Percentiles rank a stretch among this genome's conserved stretches.
These are phyloP conservation scores for Manduca sexta DNA, from an alignment of 1,140 invertebrate species.

Conservation along the genomic window DNA sequence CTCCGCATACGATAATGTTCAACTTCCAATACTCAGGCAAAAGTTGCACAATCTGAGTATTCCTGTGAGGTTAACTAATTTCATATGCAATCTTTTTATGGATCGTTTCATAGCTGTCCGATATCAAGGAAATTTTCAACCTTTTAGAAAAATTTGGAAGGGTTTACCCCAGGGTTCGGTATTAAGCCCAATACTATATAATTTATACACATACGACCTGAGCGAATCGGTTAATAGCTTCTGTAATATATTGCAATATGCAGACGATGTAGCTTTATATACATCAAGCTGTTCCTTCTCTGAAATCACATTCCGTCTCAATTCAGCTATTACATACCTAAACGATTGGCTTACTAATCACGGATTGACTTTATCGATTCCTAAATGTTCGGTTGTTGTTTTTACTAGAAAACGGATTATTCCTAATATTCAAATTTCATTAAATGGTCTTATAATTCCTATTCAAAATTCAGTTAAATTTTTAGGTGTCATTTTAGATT, in stretches of 20 bases:
- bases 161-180: slow-evolving; percentile 4
- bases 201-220: slow-evolving; percentile 14
- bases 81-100: slow-evolving; percentile 13
- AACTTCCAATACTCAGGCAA: slow-evolving; percentile 1
- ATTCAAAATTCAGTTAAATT: too few species aligned
- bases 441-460: too few species aligned
- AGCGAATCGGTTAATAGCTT: slow-evolving; percentile 1
- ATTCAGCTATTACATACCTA: neutral
- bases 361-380: neutral
- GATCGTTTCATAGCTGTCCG: neutral
- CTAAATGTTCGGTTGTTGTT: neutral
- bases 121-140: too few species aligned
- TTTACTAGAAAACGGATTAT: too few species aligned
- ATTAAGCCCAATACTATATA: slow-evolving; percentile 18
- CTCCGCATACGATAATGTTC: slow-evolving; percentile 23
- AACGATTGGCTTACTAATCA: neutral
- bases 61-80: neutral
- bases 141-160: slow-evolving; percentile 11
- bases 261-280: neutral
- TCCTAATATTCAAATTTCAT: too few species aligned
- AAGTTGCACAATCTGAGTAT: too few species aligned
- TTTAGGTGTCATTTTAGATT: too few species aligned
- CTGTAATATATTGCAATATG: neutral
- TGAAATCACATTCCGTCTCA: neutral
- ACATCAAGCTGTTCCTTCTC: neutral